Conservation (phyloP, 2,113 vertebrate genomes). For the Callaeas wilsoni region DNA sequence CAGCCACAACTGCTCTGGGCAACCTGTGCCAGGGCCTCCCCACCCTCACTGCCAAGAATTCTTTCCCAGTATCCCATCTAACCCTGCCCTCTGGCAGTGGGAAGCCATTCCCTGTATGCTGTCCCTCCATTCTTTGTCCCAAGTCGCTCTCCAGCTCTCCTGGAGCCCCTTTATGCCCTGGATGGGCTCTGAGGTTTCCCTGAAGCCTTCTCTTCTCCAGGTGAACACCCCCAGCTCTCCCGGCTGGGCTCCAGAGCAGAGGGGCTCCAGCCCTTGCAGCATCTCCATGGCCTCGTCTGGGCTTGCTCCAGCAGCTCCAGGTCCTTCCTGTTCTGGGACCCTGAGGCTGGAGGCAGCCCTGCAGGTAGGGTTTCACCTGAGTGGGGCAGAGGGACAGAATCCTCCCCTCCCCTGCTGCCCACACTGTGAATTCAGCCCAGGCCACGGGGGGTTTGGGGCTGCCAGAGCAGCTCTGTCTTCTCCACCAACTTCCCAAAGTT, state of each 20-base stretch:
- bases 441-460: background rate
- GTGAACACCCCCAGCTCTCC: background rate
- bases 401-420: background rate
- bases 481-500: background rate
- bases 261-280: background rate
- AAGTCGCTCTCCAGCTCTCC: background rate
- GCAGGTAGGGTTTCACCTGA: background rate
- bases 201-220: background rate
- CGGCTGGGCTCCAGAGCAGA: background rate
- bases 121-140: background rate
- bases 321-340: accelerated
- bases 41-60: accelerated
- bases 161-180: background rate
- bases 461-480: background rate
- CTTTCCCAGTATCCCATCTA: background rate
- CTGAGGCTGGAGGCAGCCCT: background rate
- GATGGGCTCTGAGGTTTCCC: accelerated
- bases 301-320: accelerated
- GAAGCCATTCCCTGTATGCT: background rate
- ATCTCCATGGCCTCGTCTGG: accelerated
- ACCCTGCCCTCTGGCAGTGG: background rate
- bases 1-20: background rate
- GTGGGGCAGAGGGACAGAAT: background rate
- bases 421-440: background rate
- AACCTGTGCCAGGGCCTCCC: background rate